Percentiles rank a stretch among this genome's conserved stretches.
phyloP scores from a whole-genome alignment of 2,888 invertebrate genomes.

The Drosophila diplacantha region DNA sequence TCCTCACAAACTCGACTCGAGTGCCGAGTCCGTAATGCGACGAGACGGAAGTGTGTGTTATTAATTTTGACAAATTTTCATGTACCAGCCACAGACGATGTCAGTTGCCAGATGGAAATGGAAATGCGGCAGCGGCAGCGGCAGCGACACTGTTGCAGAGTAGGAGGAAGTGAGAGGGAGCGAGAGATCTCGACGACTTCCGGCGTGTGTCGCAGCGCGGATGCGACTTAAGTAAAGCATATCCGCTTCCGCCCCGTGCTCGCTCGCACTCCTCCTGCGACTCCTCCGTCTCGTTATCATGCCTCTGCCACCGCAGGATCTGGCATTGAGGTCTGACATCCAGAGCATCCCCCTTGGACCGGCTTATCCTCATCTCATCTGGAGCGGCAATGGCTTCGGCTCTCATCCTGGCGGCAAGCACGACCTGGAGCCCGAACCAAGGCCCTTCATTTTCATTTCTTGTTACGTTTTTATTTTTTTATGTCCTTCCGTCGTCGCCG shows the following conservation, averaged over 20 bases:
- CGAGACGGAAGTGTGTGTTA: conserved; percentile 70
- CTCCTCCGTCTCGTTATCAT: conserved; percentile 18
- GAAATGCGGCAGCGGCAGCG: conserved; percentile 18
- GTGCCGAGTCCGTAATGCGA: conserved; percentile 60
- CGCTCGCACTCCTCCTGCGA: conserved; percentile 23
- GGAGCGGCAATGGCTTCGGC: conserved; percentile 67
- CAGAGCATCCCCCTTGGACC: conserved; percentile 31
- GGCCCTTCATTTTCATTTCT: conserved; percentile 70
- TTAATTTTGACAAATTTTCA: conserved; percentile 75
- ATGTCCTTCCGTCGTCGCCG: conserved; percentile 66
- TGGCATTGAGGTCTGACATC: conserved; percentile 41
- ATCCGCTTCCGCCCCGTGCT: conserved; percentile 69
- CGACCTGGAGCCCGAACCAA: conserved; percentile 6
- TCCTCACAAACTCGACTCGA: conserved; percentile 34
- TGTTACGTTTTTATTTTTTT: conserved; percentile 60
- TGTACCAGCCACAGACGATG: conserved; percentile 48
- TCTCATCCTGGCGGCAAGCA: conserved; percentile 45
- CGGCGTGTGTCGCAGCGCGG: conserved; percentile 72
- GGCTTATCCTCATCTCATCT: conserved; percentile 35
- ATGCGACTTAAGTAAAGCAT: conserved; percentile 74
- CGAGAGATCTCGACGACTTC: conserved; percentile 62
- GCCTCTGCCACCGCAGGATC: conserved; percentile 34
- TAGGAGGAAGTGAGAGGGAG: conserved; percentile 22
- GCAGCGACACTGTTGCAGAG: conserved; percentile 15
- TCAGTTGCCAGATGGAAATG: conserved; percentile 59